Percentiles rank a stretch among this genome's conserved stretches.
Conservation (phyloP, 2,888 invertebrate genomes). For the Cheilosia vulpina region DNA sequence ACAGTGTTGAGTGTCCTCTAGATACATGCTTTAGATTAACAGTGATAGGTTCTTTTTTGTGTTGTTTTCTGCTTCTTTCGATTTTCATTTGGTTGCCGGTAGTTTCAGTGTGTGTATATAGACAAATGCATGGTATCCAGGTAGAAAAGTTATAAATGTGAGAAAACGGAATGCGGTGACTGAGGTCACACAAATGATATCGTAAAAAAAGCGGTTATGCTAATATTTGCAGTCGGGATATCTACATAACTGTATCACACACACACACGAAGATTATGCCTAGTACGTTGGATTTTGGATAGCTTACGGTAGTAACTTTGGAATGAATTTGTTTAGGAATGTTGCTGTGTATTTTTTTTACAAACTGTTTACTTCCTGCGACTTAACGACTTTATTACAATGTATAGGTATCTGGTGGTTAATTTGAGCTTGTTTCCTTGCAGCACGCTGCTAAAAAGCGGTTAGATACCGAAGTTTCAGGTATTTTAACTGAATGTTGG, state of each 20-base stretch:
- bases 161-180: constrained; percentile 68
- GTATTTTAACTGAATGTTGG: background rate
- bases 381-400: background rate
- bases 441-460: background rate
- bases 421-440: background rate
- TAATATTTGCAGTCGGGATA: constrained; percentile 68
- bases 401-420: background rate
- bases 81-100: constrained; percentile 72
- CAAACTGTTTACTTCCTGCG: background rate
- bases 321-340: background rate
- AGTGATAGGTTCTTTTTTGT: constrained; percentile 76
- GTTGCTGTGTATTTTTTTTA: background rate
- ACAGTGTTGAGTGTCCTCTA: constrained; percentile 79
- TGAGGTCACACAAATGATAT: constrained; percentile 73
- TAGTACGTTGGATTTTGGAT: constrained; percentile 30
- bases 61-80: constrained; percentile 63
- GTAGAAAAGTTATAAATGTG: constrained; percentile 55
- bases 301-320: background rate
- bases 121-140: constrained; percentile 43
- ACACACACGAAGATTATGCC: constrained; percentile 11
- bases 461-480: background rate
- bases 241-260: constrained; percentile 59
- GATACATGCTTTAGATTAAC: constrained; percentile 82
- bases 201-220: constrained; percentile 73
- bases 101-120: constrained; percentile 33